Percentiles rank a stretch among this genome's conserved stretches.
phyloP scores from a whole-genome alignment of 2,888 invertebrate species.

The Sphaerophoria taeniata region DNA sequence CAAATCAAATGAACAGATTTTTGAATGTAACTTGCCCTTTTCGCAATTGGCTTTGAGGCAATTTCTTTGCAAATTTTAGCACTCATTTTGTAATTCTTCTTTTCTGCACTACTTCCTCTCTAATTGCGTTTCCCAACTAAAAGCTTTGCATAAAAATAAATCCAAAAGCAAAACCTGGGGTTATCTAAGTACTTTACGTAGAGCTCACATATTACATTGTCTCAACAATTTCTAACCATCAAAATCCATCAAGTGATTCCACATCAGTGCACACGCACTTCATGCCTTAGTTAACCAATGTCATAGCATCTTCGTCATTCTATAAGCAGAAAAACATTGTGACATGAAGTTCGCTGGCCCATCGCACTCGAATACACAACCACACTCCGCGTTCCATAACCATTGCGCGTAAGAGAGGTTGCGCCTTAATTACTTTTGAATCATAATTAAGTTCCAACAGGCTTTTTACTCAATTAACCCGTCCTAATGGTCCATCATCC shows the following conservation, averaged over 20 bases:
- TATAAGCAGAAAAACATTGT: conserved; percentile 34
- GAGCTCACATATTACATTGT: conserved; percentile 37
- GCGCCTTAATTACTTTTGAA: conserved; percentile 69
- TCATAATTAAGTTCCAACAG: conserved; percentile 72
- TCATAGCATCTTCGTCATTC: conserved; percentile 30
- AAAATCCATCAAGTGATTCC: conserved; percentile 72
- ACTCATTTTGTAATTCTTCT: no score
- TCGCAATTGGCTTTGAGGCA: no score
- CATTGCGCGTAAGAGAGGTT: conserved; percentile 41
- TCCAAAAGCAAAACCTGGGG: no score
- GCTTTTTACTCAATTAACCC: conserved; percentile 73
- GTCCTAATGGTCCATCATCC: conserved; percentile 63
- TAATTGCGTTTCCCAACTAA: no score
- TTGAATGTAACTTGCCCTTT: no score
- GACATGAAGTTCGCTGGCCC: conserved; percentile 28
- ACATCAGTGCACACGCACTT: conserved; percentile 63
- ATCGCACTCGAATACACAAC: background rate
- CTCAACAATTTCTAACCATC: conserved; percentile 63
- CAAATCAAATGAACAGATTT: no score
- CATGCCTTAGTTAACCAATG: conserved; percentile 50
- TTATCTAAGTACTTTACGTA: no score
- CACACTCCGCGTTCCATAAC: background rate
- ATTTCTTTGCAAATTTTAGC: no score
- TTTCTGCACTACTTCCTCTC: no score
- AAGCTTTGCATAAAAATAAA: no score